Evolutionary conservation across 2,888 invertebrate species (phyloP).

Genomic region (Deilephila elpenor): DNA sequence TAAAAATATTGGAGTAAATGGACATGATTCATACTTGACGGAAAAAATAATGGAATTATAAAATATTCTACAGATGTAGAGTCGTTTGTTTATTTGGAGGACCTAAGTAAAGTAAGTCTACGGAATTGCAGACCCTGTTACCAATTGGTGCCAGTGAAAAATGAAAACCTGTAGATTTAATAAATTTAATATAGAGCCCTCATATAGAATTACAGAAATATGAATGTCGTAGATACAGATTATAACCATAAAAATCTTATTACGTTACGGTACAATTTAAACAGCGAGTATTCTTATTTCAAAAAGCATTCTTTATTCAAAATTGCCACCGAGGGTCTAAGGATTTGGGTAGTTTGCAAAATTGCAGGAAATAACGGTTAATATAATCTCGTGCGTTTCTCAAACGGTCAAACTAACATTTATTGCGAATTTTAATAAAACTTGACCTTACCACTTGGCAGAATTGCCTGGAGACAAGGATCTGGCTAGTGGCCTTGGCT

Average conservation of each 20-base stretch:
- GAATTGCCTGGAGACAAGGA: constrained; percentile 68
- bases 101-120: too few relatives aligned
- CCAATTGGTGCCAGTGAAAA: too few relatives aligned
- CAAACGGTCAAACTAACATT: constrained; percentile 47
- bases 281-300: not conserved
- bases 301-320: constrained; percentile 9
- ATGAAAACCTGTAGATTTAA: too few relatives aligned
- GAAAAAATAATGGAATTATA: too few relatives aligned
- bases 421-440: constrained; percentile 58
- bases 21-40: too few relatives aligned
- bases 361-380: constrained; percentile 30
- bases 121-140: too few relatives aligned
- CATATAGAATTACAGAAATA: too few relatives aligned
- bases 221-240: too few relatives aligned
- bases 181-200: too few relatives aligned
- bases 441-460: constrained; percentile 69
- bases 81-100: too few relatives aligned
- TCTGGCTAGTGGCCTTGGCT: constrained; percentile 49
- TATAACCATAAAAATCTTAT: not conserved
- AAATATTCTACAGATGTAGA: too few relatives aligned
- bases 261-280: not conserved
- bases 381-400: constrained; percentile 21
- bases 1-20: too few relatives aligned
- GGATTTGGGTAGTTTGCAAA: not conserved
- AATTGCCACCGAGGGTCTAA: constrained; percentile 13